A percentile compares a stretch with the other conserved stretches of the same genome.
phyloP scores from a whole-genome alignment of 1,140 invertebrate species.

The Ephestia elutella region DNA sequence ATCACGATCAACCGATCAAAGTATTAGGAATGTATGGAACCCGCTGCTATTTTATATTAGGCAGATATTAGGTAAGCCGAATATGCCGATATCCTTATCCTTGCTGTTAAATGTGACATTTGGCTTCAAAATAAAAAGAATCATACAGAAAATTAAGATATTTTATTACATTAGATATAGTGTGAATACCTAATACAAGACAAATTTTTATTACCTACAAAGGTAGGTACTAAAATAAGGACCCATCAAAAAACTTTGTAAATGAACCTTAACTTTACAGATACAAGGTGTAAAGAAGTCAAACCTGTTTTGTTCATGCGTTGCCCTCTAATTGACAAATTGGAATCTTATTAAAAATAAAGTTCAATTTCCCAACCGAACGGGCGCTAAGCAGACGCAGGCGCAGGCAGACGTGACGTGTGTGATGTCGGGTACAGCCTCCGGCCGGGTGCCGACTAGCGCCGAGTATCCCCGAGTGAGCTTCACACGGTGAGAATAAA shows the following conservation, averaged over 20 bases:
- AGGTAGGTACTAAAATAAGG: background rate
- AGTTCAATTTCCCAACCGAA: slow-evolving; percentile 65
- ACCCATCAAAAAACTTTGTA: background rate
- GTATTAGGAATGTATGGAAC: too few species aligned
- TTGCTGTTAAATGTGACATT: too few species aligned
- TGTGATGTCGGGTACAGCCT: slow-evolving; percentile 48
- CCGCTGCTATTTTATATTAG: too few species aligned
- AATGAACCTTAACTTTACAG: slow-evolving; percentile 40
- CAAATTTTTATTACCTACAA: too few species aligned
- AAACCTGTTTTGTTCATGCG: slow-evolving; percentile 66
- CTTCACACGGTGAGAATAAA: slow-evolving; percentile 58
- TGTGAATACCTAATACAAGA: too few species aligned
- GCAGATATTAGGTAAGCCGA: too few species aligned
- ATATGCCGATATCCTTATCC: too few species aligned
- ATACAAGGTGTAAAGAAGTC: slow-evolving; percentile 62
- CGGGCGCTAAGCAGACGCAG: slow-evolving; percentile 28
- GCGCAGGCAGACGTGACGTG: slow-evolving; percentile 41
- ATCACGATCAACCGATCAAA: too few species aligned
- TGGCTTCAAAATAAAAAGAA: too few species aligned
- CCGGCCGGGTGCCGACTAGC: slow-evolving; percentile 43
- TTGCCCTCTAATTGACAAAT: slow-evolving; percentile 80
- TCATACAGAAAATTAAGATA: too few species aligned
- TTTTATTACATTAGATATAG: too few species aligned
- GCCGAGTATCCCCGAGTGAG: slow-evolving; percentile 41
- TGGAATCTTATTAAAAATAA: slow-evolving; percentile 79